Evolutionary conservation across 2,888 invertebrate species (phyloP).

Genomic region (Oscheius onirici): DNA sequence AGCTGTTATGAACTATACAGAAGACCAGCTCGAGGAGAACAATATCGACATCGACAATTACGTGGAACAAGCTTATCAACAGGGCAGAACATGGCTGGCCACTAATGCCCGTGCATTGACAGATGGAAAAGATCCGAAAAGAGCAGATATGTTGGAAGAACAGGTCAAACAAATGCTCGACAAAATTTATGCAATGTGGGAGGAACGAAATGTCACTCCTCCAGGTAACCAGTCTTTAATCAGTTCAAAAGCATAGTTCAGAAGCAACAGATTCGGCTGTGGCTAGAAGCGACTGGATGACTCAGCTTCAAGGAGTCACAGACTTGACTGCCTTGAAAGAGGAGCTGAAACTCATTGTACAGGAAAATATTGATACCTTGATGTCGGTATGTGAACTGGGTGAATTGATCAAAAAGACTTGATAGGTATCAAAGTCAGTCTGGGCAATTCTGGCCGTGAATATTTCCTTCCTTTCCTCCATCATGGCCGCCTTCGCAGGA

Average conservation of each 20-base stretch:
- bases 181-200: constrained; percentile 69
- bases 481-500: constrained; percentile 62
- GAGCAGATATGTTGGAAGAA: constrained; percentile 70
- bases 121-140: constrained; percentile 61
- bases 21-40: constrained; percentile 65
- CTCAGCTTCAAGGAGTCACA: constrained; percentile 63
- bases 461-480: constrained; percentile 59
- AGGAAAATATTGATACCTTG: constrained; percentile 71
- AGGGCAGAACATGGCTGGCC: constrained; percentile 68
- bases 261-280: constrained; percentile 31
- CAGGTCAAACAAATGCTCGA: constrained; percentile 70
- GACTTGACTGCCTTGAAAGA: constrained; percentile 65
- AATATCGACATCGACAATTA: constrained; percentile 68
- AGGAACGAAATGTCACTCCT: constrained; percentile 46
- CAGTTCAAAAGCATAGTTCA: background rate
- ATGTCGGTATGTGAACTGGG: constrained; percentile 60
- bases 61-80: constrained; percentile 69
- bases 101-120: constrained; percentile 67
- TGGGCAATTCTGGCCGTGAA: constrained; percentile 65
- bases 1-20: constrained; percentile 68
- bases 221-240: background rate
- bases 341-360: constrained; percentile 66
- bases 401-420: background rate
- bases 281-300: constrained; percentile 52
- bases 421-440: constrained; percentile 67